phyloP scores from a whole-genome alignment of 2,797 vertebrate genomes.

The Sebastes jordani region DNA sequence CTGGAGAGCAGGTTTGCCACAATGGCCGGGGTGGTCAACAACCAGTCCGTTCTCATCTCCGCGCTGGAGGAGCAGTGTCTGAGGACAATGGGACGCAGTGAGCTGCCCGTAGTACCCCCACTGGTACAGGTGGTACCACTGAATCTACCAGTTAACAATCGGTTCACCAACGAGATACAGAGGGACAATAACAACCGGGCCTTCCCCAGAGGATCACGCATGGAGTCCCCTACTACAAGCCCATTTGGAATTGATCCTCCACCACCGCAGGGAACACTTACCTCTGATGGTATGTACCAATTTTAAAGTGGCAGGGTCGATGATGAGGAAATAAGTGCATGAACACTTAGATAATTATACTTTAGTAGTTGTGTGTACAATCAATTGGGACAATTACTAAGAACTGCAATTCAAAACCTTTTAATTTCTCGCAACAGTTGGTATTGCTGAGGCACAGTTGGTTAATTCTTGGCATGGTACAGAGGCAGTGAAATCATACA shows the following conservation, averaged over 20 bases:
- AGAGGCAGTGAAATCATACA: conserved; percentile 67
- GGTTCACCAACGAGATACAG: conserved; percentile 95
- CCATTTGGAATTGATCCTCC: conserved; percentile 90
- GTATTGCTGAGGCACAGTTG: conserved; percentile 46
- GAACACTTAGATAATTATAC: not conserved
- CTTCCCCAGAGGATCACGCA: conserved; percentile 86
- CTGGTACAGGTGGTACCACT: conserved; percentile 97
- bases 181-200: conserved; percentile 87
- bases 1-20: conserved; percentile 89
- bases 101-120: conserved; percentile 88
- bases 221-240: conserved; percentile 86
- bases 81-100: conserved; percentile 85
- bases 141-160: conserved; percentile 87
- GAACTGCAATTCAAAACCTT: conserved; percentile 8
- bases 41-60: conserved; percentile 93
- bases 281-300: conserved; percentile 87
- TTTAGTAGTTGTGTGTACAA: not conserved
- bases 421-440: conserved; percentile 34
- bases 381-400: not conserved
- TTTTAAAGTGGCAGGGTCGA: not conserved
- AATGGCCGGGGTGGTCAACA: conserved; percentile 93
- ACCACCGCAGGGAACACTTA: conserved; percentile 86
- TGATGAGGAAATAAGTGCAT: not conserved
- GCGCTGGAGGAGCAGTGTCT: conserved; percentile 94
- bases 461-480: conserved; percentile 47